Evolutionary conservation across 2,113 vertebrate species (phyloP).

Genomic region (Trichomycterus rosablanca): DNA sequence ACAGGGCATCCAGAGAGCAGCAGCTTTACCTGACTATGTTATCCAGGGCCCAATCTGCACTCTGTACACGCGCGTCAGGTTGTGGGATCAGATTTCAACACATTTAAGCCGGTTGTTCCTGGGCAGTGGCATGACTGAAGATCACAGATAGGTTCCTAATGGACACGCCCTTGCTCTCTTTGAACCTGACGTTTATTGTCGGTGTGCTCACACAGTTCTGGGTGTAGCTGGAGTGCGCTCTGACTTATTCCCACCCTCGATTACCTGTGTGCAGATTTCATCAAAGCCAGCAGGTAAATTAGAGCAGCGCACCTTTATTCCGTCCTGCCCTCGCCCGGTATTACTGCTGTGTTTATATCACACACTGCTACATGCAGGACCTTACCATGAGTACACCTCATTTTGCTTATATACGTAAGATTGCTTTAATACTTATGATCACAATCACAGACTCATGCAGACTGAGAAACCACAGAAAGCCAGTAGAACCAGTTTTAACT

Average conservation of each 20-base stretch:
- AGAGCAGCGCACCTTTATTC: too few relatives aligned
- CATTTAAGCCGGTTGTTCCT: conserved; percentile 4
- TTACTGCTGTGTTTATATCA: too few relatives aligned
- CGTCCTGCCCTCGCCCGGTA: too few relatives aligned
- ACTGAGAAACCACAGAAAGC: background rate
- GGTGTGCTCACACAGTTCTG: conserved; percentile 34
- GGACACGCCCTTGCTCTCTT: conserved; percentile 48
- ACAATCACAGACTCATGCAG: too few relatives aligned
- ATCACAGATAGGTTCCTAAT: conserved; percentile 35
- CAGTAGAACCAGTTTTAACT: conserved; percentile 1
- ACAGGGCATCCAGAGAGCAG: too few relatives aligned
- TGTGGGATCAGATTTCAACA: conserved; percentile 10
- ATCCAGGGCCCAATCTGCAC: background rate
- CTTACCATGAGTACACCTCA: too few relatives aligned
- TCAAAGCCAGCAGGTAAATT: too few relatives aligned
- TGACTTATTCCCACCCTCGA: too few relatives aligned
- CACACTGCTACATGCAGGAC: too few relatives aligned
- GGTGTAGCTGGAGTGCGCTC: conserved; percentile 31
- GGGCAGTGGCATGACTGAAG: conserved; percentile 31
- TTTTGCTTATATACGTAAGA: too few relatives aligned
- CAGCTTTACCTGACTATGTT: too few relatives aligned
- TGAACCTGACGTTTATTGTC: conserved; percentile 33
- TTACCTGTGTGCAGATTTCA: background rate
- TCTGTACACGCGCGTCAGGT: background rate
- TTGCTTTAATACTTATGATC: background rate